Conservation (phyloP, 2,888 invertebrate species). For the Noctuana brunneofusca region DNA sequence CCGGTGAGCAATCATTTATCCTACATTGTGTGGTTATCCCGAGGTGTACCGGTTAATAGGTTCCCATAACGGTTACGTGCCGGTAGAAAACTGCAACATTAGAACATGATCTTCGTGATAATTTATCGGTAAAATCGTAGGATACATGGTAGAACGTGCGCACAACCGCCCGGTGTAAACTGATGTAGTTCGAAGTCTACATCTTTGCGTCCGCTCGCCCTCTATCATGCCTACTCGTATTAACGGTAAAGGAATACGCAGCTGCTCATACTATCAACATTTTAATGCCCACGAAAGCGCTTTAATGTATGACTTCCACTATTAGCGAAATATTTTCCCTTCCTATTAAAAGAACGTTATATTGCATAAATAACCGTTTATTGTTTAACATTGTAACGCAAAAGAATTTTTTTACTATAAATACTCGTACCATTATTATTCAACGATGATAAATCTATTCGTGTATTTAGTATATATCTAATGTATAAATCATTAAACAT, state of each 20-base stretch:
- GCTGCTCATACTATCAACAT: slow-evolving; percentile 31
- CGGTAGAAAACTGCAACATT: slow-evolving; percentile 61
- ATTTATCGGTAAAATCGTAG: slow-evolving; percentile 68
- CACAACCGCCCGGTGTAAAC: slow-evolving; percentile 55
- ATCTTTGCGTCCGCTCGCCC: slow-evolving; percentile 21
- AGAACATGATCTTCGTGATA: slow-evolving; percentile 77
- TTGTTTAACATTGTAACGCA: neutral
- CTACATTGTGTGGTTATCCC: slow-evolving; percentile 30
- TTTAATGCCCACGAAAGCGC: slow-evolving; percentile 29
- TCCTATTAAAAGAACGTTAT: slow-evolving; percentile 17
- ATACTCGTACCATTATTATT: too few species aligned
- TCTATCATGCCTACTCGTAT: slow-evolving; percentile 31
- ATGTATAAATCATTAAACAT: neutral
- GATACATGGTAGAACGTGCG: slow-evolving; percentile 63
- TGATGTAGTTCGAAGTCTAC: slow-evolving; percentile 42
- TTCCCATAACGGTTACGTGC: slow-evolving; percentile 67
- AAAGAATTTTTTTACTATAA: too few species aligned
- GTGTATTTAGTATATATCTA: neutral
- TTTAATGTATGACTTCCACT: slow-evolving; percentile 30
- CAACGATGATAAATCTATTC: neutral
- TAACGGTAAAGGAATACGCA: slow-evolving; percentile 34
- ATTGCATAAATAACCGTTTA: slow-evolving; percentile 17
- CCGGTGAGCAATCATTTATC: slow-evolving; percentile 31
- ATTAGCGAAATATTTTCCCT: slow-evolving; percentile 27
- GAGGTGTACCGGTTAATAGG: slow-evolving; percentile 37